Conservation (phyloP, 2,797 vertebrate species). For the Morelia viridis region DNA sequence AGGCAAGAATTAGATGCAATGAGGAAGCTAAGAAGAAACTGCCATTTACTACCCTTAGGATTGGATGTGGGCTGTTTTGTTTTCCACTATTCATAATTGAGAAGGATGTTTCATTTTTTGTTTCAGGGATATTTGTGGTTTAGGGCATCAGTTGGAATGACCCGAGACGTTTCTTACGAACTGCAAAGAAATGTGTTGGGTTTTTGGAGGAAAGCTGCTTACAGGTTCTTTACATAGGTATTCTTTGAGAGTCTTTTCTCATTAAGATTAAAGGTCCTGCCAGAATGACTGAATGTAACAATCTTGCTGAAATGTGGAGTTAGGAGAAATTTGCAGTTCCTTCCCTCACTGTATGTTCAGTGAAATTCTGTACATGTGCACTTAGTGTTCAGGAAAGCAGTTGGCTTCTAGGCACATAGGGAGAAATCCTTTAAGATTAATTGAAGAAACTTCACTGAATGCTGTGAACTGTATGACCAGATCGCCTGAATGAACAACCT, state of each 20-base stretch:
- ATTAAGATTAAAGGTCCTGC: background rate
- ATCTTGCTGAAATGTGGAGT: background rate
- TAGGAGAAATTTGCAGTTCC: background rate
- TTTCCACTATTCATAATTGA: background rate
- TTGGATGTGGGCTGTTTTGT: constrained; percentile 19
- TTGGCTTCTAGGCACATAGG: background rate
- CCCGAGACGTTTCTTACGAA: background rate
- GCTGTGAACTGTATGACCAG: background rate
- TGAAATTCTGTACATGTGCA: background rate
- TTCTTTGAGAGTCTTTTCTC: background rate
- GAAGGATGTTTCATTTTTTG: constrained; percentile 1
- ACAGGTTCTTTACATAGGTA: background rate
- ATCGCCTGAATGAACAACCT: background rate
- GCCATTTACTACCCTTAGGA: background rate
- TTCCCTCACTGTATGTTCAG: background rate
- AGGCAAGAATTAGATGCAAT: background rate
- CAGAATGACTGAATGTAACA: background rate
- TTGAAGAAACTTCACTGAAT: background rate
- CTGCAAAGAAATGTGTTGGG: background rate
- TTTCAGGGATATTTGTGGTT: background rate
- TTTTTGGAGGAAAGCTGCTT: background rate
- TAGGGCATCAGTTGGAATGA: background rate
- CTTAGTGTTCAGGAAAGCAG: background rate
- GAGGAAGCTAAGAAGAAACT: constrained; percentile 1
- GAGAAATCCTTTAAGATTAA: constrained; percentile 1